Evolutionary conservation across 37 sponge, comb jelly and placozoan species (phyloP).

Genomic region (Chondrilla cf. caribensis): DNA sequence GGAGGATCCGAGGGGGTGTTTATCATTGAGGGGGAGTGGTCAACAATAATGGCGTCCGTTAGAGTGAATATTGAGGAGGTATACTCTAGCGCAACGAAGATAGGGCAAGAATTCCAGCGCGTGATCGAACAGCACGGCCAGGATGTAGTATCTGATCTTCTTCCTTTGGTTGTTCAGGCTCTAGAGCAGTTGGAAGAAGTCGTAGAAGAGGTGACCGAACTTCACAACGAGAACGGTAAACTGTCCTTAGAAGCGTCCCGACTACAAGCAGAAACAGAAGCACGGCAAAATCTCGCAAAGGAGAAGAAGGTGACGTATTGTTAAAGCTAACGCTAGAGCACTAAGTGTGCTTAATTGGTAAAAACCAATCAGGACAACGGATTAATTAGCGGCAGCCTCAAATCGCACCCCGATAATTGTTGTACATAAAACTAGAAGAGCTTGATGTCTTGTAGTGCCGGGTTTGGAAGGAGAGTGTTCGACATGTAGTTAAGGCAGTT

Average conservation of each 20-base stretch:
- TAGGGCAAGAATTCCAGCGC: conserved; percentile 62
- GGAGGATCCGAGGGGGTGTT: neutral
- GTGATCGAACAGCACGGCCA: conserved; percentile 38
- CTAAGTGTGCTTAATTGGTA: too few species aligned
- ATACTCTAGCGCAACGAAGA: conserved; percentile 38
- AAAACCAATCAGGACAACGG: too few species aligned
- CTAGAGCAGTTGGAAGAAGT: conserved; percentile 57
- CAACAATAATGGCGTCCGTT: neutral
- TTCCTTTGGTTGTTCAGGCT: conserved; percentile 45
- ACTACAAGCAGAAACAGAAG: neutral
- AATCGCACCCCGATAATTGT: too few species aligned
- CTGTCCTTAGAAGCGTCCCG: neutral
- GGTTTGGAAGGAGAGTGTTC: too few species aligned
- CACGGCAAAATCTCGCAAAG: neutral
- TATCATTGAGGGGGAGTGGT: too few species aligned
- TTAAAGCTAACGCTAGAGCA: too few species aligned
- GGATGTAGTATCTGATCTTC: conserved; percentile 7
- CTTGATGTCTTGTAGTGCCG: too few species aligned
- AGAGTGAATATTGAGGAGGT: conserved; percentile 45
- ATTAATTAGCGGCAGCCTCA: too few species aligned
- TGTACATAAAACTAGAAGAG: too few species aligned
- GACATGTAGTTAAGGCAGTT: too few species aligned
- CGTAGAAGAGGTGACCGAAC: conserved; percentile 50
- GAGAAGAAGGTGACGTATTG: conserved; percentile 11
- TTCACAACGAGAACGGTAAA: conserved; percentile 18